Conservation (phyloP, 2,797 vertebrate species). For the Parotocinclus haroldoi region DNA sequence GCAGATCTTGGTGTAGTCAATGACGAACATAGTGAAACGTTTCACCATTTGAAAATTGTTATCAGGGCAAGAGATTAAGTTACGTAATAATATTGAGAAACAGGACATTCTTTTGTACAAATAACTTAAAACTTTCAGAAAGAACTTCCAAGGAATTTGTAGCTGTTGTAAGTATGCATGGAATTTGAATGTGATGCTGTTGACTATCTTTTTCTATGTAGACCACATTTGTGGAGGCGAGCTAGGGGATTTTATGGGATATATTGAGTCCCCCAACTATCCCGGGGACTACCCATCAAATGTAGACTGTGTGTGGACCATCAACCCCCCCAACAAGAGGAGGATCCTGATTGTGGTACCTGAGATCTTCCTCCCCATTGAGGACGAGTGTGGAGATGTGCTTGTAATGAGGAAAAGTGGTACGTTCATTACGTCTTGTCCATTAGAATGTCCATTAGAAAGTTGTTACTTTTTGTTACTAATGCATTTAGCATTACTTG, state of each 20-base stretch:
- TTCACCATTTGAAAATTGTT: too few species aligned
- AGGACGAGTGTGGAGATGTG: slow-evolving; percentile 94
- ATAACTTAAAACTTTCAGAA: too few species aligned
- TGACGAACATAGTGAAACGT: too few species aligned
- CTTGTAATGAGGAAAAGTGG: slow-evolving; percentile 97
- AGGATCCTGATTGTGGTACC: slow-evolving; percentile 95
- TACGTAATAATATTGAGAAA: too few species aligned
- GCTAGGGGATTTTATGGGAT: slow-evolving; percentile 91
- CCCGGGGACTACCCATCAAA: slow-evolving; percentile 96
- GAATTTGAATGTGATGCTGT: neutral
- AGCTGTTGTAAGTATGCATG: neutral
- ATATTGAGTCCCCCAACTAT: slow-evolving; percentile 96
- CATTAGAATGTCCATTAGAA: neutral
- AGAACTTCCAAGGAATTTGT: too few species aligned
- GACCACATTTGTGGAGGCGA: slow-evolving; percentile 94
- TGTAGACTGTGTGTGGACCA: slow-evolving; percentile 92
- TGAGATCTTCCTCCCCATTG: slow-evolving; percentile 95
- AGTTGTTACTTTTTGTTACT: too few species aligned
- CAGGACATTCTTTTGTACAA: too few species aligned
- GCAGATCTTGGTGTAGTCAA: too few species aligned
- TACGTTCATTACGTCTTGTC: slow-evolving; percentile 52
- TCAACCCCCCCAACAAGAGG: slow-evolving; percentile 90
- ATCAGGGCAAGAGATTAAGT: too few species aligned
- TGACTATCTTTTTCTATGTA: slow-evolving; percentile 45
- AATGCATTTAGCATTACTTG: neutral